Conservation (phyloP, 2,888 invertebrate genomes). For the Nasonia oneida region DNA sequence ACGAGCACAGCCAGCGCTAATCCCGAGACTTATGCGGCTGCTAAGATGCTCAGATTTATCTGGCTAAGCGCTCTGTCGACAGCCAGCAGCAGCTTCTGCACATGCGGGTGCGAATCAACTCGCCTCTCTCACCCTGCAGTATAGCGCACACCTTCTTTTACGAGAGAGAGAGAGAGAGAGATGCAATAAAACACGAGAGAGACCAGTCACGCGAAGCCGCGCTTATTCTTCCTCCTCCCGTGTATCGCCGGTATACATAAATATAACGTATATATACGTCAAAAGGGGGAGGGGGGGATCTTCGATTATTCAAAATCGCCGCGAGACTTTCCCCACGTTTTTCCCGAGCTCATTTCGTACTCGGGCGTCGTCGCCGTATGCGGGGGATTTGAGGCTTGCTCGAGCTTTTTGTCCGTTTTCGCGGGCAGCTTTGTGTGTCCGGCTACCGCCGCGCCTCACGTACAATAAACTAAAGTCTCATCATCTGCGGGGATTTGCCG, state of each 20-base stretch:
- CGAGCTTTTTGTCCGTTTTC: slow-evolving; percentile 56
- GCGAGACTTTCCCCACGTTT: slow-evolving; percentile 24
- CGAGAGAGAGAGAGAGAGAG: background rate
- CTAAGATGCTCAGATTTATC: slow-evolving; percentile 78
- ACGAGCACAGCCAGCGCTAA: slow-evolving; percentile 70
- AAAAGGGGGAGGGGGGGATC: background rate
- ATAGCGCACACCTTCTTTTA: background rate
- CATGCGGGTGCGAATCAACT: slow-evolving; percentile 47
- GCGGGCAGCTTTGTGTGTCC: slow-evolving; percentile 63
- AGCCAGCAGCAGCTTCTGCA: slow-evolving; percentile 18
- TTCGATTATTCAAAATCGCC: slow-evolving; percentile 64
- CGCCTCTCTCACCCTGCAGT: background rate
- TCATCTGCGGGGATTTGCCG: slow-evolving; percentile 78
- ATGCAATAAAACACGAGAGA: background rate
- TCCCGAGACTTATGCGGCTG: slow-evolving; percentile 77
- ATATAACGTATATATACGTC: background rate
- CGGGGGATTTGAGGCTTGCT: slow-evolving; percentile 58
- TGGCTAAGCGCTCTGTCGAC: slow-evolving; percentile 68
- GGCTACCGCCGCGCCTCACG: slow-evolving; percentile 67
- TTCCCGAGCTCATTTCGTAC: slow-evolving; percentile 73
- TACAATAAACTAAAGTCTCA: slow-evolving; percentile 79
- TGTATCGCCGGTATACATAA: background rate
- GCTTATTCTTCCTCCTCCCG: slow-evolving; percentile 24
- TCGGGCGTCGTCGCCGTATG: slow-evolving; percentile 71
- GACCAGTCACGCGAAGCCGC: slow-evolving; percentile 25